Evolutionary conservation across 2,888 invertebrate genomes (phyloP), one percentile per base, ranked within the genome.

Genomic region (Melipona beecheii): DNA sequence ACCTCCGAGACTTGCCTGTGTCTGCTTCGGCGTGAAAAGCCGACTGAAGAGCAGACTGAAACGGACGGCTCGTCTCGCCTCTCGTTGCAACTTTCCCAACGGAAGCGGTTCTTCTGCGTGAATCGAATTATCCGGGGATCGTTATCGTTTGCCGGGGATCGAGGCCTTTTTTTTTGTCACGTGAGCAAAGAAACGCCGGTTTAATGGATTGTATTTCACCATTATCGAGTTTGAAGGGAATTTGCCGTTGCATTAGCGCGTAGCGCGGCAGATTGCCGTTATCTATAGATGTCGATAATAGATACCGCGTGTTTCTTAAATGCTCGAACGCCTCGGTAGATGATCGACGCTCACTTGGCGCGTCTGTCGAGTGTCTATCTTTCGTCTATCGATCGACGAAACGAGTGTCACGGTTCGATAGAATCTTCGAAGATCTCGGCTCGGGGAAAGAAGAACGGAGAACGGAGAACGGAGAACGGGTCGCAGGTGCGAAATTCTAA

Each of bases 41-140:
- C 21, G 56, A n/a, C n/a, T n/a, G n/a, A 60, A 21, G 49, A 72
- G 36, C 65, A 52, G 58, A 36, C 49, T 17, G 36, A 62, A 17
- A 36, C 52, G 54, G 24, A 71, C 17, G 70, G 17, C 24, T 78
- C 78, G 78, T 74, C 74, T 79, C 83, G 82, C 66, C 75, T 89
- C 89, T 89, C 89, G 86, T 89, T 87, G 87, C 87, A 90, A 87
- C 80, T 79, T 76, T 83, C 84, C 89, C 81, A 71, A 65, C 76
- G 77, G 78, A 13, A 21, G 43, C 77, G 84, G 78, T 89, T 83
- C 89, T 87, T 83, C 79, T 78, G 73, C 79, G 72, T 74, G 80
- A 73, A 71, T 81, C 81, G 83, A 89, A 90, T 89, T 90, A 87
- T 87, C 84, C 81, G 54, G 54, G 82, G 81, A 90, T 90, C 90